Conservation (phyloP, 2,113 vertebrate genomes). For the Ceyx margarethae region DNA sequence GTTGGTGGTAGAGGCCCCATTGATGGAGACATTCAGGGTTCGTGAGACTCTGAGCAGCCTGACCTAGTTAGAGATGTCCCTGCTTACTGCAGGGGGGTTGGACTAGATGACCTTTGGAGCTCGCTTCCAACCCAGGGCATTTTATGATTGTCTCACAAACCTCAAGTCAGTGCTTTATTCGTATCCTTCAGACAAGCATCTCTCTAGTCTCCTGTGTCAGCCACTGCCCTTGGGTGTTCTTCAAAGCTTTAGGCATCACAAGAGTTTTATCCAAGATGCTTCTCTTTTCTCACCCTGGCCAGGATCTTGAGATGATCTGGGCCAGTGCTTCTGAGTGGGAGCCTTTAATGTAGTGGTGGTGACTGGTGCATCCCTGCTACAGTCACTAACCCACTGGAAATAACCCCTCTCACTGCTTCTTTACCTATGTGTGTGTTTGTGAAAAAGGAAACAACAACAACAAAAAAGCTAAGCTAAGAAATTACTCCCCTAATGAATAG, state of each 20-base stretch:
- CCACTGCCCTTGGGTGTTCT: background rate
- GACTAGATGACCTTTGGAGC: no score
- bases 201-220: background rate
- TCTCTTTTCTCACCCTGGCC: background rate
- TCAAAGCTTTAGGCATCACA: background rate
- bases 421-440: slow-evolving; percentile 10
- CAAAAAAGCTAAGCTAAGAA: background rate
- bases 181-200: background rate
- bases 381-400: background rate
- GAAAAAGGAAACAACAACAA: background rate
- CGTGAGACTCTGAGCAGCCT: no score
- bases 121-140: no score
- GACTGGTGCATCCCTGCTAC: background rate
- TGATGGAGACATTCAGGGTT: no score
- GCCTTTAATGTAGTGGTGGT: background rate
- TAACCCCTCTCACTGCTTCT: background rate
- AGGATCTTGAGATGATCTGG: background rate
- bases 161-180: background rate
- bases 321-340: background rate
- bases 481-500: slow-evolving; percentile 1
- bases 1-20: no score
- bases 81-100: no score
- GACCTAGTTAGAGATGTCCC: no score
- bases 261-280: background rate
- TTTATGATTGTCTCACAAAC: background rate